These are phyloP conservation scores for Echeneis naucrates DNA, from an alignment of 2,797 vertebrate species.

Conservation along the genomic window DNA sequence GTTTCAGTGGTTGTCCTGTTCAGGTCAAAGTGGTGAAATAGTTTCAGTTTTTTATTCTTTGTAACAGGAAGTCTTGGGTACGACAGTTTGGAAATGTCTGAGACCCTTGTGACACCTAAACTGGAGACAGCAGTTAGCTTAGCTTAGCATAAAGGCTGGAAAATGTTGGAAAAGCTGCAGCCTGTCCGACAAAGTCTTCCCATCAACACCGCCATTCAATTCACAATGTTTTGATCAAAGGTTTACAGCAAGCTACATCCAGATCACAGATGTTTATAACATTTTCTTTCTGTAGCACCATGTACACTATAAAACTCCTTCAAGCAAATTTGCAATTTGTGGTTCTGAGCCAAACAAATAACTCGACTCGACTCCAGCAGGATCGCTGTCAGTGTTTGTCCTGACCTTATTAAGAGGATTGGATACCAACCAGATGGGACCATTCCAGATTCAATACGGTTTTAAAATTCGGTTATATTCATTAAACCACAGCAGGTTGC, in stretches of 20 bases:
- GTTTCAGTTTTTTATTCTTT: constrained; percentile 44
- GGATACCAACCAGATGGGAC: neutral
- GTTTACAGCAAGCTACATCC: too few relatives aligned
- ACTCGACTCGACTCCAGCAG: neutral
- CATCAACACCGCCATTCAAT: neutral
- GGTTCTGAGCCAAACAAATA: neutral
- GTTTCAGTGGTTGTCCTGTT: constrained; percentile 34
- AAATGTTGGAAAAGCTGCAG: too few relatives aligned
- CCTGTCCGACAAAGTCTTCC: neutral
- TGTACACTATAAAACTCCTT: neutral
- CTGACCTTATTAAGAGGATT: neutral
- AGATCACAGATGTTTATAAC: too few relatives aligned
- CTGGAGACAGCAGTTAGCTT: constrained; percentile 13
- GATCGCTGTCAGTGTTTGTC: neutral
- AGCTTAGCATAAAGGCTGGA: constrained; percentile 8
- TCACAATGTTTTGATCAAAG: neutral
- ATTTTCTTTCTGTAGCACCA: too few relatives aligned
- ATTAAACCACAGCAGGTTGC: neutral
- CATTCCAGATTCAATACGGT: neutral
- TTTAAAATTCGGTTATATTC: neutral
- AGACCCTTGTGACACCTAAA: constrained; percentile 8
- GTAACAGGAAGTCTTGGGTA: constrained; percentile 37
- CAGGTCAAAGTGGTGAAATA: constrained; percentile 42
- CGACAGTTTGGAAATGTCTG: constrained; percentile 36
- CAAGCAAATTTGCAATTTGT: neutral